Evolutionary conservation across 1,140 invertebrate genomes (phyloP).

Genomic region (Acyrthosiphon pisum): DNA sequence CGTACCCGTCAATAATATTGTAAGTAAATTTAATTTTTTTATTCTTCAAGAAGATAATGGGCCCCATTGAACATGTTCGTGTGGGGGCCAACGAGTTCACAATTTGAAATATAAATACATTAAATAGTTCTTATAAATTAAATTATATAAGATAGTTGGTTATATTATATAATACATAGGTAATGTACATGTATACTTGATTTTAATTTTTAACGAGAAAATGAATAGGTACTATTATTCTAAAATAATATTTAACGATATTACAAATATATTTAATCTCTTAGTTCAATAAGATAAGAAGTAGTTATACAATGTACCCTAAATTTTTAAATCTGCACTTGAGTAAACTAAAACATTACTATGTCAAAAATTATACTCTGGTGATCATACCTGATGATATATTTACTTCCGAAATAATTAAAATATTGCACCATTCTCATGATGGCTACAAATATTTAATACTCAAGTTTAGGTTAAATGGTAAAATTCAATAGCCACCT

Average conservation of each 20-base stretch:
- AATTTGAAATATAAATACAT: too few relatives aligned
- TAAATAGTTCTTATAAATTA: too few relatives aligned
- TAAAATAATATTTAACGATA: neutral
- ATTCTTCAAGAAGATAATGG: too few relatives aligned
- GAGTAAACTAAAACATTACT: neutral
- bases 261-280: neutral
- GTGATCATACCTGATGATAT: too few relatives aligned
- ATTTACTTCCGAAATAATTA: neutral
- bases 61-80: too few relatives aligned
- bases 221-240: neutral
- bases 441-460: neutral
- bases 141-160: too few relatives aligned
- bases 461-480: neutral
- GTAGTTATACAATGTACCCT: neutral
- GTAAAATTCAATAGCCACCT: too few relatives aligned
- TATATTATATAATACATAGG: too few relatives aligned
- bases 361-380: too few relatives aligned
- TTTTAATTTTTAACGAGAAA: neutral
- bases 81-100: too few relatives aligned
- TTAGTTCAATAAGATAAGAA: neutral
- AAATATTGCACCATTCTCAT: too few relatives aligned
- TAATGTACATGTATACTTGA: neutral
- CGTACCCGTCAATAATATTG: neutral
- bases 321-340: neutral
- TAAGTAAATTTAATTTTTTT: too few relatives aligned